Conservation (phyloP, 2,888 invertebrate genomes). For the Microctonus brassicae region DNA sequence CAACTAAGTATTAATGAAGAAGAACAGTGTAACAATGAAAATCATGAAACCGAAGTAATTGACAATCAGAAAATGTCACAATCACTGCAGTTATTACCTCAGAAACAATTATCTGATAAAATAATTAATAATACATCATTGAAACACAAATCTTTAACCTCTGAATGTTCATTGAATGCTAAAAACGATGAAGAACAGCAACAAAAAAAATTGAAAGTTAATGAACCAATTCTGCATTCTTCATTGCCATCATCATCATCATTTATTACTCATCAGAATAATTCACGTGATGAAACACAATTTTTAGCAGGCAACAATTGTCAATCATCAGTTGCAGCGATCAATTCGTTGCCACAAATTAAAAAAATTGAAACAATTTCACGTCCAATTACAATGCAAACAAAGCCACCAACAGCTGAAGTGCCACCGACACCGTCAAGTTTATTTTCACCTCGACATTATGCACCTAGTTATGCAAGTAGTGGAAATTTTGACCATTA, state of each 20-base stretch:
- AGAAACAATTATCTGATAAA: too few species aligned
- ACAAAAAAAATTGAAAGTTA: background rate
- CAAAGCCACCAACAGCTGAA: slow-evolving; percentile 21
- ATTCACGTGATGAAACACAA: background rate
- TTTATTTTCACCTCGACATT: slow-evolving; percentile 25
- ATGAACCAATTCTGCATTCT: background rate
- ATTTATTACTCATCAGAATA: background rate
- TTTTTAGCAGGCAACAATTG: background rate
- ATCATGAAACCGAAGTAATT: background rate
- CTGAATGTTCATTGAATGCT: background rate
- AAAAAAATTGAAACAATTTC: slow-evolving; percentile 23
- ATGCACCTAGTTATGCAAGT: slow-evolving; percentile 16
- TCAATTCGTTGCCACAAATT: background rate
- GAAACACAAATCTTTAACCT: too few species aligned
- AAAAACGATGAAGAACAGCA: background rate
- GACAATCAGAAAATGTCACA: background rate
- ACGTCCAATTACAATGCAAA: background rate
- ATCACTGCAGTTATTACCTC: too few species aligned
- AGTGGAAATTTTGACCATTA: background rate
- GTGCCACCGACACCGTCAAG: slow-evolving; percentile 25
- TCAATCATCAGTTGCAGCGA: background rate
- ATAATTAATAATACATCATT: too few species aligned
- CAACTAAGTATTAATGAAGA: slow-evolving; percentile 24
- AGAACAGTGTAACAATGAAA: background rate
- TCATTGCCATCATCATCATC: background rate